Base-by-base conservation (phyloP, 2,113 vertebrate genomes). In the Tretioscincus oriximinensis region DNA sequence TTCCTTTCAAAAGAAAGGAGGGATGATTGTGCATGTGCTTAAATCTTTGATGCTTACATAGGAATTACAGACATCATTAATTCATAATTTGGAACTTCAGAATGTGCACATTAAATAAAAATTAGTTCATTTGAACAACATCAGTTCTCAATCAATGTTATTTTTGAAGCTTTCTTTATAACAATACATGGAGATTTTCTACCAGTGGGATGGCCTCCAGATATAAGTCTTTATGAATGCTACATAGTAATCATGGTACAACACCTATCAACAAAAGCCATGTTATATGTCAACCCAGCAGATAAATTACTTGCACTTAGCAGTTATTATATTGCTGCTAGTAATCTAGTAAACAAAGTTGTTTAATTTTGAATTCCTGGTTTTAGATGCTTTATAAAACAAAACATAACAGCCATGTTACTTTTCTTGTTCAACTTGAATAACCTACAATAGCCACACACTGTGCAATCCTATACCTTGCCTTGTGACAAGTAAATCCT, bases 351-450 rank as follows among this genome's bases (percentile, higher is more conserved):
- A 49, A 72, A 35, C 29, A 0, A 60, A 24, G 3, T 71, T n/a
- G 20, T 28, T 66, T 84, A 74, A 9, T 64, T 5, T 31, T 10
- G 26, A 69, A 24, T 72, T 45, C 65, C 67, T 63, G 35, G 80
- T 65, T 22, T 14, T 2, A 81, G 88, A 78, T 20, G 35, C 1
- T 0, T 61, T 76, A 83, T 78, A 81, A 73, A 73, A 18, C 21
- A 75, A 58, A 60, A 47, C 61, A 9, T 31, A 74, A n/a, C 18
- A 76, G 21, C 9, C 9, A 41, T 0, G 20, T 45, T 29, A 10
- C 66, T 75, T 12, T 47, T 28, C 22, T 75, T 51, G 4, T 63
- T 47, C 68, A 84, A 75, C 1, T 4, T 64, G 6, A 87, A 71
- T 83, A 45, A 9, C 20, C 21, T 58, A 21, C 61, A 35, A 14